Base-by-base conservation (phyloP, 1,140 invertebrate genomes). In the Bombus confusus region DNA sequence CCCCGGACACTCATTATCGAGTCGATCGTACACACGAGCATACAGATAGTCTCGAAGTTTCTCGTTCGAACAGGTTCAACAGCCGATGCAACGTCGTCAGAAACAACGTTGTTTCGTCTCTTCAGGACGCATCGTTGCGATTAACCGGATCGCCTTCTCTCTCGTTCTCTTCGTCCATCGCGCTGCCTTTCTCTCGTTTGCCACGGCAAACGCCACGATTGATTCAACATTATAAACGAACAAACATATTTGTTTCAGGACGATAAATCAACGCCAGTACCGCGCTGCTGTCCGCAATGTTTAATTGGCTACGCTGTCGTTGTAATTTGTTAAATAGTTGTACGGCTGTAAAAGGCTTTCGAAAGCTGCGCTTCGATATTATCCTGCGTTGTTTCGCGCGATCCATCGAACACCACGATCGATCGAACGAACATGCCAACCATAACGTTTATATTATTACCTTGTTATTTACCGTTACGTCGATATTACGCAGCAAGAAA, bases 191-290 rank as follows among this genome's bases (percentile, higher is more conserved):
- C 22, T 6, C 37, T n/a, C 15, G 13, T 39, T 39, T 37, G 25
- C 15, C 25, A 22, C 22, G 37, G 9, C 76, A 31, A 62, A 52
- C 9, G 37, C 39, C 34, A 10, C 59, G 68, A 85, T 85, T 64
- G 83, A 80, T 85, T 72, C 76, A 64, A 73, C 72, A n/a, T 62
- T 62, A 28, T 62, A 28, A 12, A 72, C 76, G 39, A 8, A 22
- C 47, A 52, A 52, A 22, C 18, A 52, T 52, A 52, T 52, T 52
- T 15, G 39, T 13, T 3, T 28, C 41, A 8, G 28, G 31, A n/a
- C 31, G 68, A 64, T 80, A 64, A 80, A 85, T 85, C 76, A 72
- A 64, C 77, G 34, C 31, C 4, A 62, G 68, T 68, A 62, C 47
- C 28, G n/a, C 34, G 15, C 22, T 6, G 28, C n/a, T 22, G 43